Conservation (phyloP, 2,888 invertebrate genomes). For the Drosophila kanekoi region DNA sequence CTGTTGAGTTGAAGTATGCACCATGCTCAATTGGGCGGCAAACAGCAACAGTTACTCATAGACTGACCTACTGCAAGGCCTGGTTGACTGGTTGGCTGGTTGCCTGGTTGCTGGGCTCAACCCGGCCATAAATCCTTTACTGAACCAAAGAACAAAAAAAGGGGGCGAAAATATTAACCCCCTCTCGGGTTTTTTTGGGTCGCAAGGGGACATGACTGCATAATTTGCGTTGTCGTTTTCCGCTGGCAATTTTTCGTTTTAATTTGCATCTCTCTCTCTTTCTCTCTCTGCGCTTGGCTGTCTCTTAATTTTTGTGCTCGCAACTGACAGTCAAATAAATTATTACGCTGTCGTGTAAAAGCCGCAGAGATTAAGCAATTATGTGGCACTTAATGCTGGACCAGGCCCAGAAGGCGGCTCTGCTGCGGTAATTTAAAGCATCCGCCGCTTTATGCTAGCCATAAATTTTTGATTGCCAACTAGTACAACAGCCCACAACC, state of each 20-base stretch:
- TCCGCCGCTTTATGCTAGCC: conserved; percentile 34
- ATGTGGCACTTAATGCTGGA: conserved; percentile 81
- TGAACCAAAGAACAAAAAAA: conserved; percentile 51
- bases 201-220: conserved; percentile 72
- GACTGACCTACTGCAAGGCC: conserved; percentile 36
- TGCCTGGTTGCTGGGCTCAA: conserved; percentile 4
- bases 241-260: conserved; percentile 70
- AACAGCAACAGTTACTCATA: conserved; percentile 44
- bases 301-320: conserved; percentile 36
- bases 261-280: conserved; percentile 64
- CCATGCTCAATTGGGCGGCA: conserved; percentile 41
- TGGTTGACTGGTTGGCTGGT: not conserved
- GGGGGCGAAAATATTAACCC: conserved; percentile 53
- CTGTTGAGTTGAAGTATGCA: conserved; percentile 8
- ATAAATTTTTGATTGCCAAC: conserved; percentile 70
- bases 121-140: conserved; percentile 63
- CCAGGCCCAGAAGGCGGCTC: conserved; percentile 32
- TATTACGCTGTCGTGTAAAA: conserved; percentile 81
- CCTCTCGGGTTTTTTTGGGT: conserved; percentile 9
- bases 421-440: conserved; percentile 43
- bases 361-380: conserved; percentile 82
- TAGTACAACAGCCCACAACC: conserved; percentile 13
- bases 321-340: conserved; percentile 78
- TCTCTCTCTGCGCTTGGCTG: not conserved
- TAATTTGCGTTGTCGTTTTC: conserved; percentile 77